Percentiles rank a stretch among this genome's conserved stretches.
These are phyloP conservation scores for Pseudopipra pipra DNA, from an alignment of 2,113 vertebrate genomes.

Conservation along the genomic window DNA sequence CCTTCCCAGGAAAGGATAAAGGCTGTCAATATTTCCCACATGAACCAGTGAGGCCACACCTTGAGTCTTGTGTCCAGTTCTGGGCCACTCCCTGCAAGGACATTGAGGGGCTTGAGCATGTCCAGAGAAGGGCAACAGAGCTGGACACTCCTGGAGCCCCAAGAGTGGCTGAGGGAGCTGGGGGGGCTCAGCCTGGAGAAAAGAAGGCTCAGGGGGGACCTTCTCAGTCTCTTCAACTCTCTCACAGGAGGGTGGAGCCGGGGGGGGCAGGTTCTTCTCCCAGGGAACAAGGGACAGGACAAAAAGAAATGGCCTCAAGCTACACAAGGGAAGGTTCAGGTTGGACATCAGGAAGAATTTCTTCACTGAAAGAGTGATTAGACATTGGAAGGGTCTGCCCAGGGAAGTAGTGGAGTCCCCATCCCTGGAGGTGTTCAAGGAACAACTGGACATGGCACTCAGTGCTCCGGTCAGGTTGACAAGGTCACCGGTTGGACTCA, in stretches of 20 bases:
- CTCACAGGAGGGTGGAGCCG: fast-evolving
- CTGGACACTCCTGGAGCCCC: not conserved
- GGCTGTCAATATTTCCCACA: not conserved
- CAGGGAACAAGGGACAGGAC: not conserved
- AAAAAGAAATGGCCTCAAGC: not conserved
- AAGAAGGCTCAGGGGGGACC: not conserved
- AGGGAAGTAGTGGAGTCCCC: not conserved
- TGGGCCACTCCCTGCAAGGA: not conserved
- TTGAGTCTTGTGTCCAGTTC: not conserved
- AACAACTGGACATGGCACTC: not conserved
- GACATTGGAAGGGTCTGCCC: not conserved
- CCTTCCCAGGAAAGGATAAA: not conserved
- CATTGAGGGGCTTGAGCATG: not conserved
- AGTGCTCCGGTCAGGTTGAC: not conserved
- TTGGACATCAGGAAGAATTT: not conserved
- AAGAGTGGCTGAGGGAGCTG: not conserved
- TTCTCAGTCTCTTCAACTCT: fast-evolving
- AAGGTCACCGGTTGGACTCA: not conserved
- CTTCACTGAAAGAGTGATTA: not conserved
- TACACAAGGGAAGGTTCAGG: not conserved
- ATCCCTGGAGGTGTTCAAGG: not conserved
- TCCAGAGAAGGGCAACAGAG: not conserved
- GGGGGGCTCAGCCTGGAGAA: not conserved
- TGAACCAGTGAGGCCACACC: not conserved
- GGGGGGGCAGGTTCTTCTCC: fast-evolving